Conservation (phyloP, 2,888 invertebrate genomes). For the Pantelozetes paolii region DNA sequence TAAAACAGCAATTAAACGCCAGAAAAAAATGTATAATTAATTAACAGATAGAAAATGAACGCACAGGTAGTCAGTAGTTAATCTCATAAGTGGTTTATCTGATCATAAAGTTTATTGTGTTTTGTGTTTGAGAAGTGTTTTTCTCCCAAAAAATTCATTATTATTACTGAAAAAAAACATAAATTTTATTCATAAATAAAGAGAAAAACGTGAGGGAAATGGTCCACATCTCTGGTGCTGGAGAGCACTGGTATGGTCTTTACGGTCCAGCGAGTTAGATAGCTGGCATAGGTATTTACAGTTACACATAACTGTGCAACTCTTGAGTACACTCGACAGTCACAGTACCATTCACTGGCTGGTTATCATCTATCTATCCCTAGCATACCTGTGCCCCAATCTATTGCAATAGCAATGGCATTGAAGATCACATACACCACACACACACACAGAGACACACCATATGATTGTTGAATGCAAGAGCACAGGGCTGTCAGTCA, state of each 20-base stretch:
- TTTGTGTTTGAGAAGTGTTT: no score
- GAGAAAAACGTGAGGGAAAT: not conserved
- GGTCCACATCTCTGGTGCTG: not conserved
- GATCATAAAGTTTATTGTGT: no score
- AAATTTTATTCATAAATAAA: not conserved
- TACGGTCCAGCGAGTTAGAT: not conserved
- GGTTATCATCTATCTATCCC: not conserved
- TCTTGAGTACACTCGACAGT: not conserved
- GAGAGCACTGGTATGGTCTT: not conserved
- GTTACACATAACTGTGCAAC: not conserved
- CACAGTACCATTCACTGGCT: not conserved
- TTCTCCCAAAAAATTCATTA: not conserved
- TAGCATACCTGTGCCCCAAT: slow-evolving; percentile 1
- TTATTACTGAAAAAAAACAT: not conserved
- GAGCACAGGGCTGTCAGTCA: not conserved
- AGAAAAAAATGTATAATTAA: not conserved
- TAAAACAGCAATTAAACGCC: not conserved
- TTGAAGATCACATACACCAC: not conserved
- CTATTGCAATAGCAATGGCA: not conserved
- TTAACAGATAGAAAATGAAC: no score
- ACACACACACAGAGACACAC: no score
- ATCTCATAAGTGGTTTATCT: no score
- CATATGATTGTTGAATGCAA: no score
- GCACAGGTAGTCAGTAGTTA: no score
- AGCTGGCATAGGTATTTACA: not conserved